Base-by-base conservation (phyloP, 2,888 invertebrate genomes). In the Synergus laeviventris region DNA sequence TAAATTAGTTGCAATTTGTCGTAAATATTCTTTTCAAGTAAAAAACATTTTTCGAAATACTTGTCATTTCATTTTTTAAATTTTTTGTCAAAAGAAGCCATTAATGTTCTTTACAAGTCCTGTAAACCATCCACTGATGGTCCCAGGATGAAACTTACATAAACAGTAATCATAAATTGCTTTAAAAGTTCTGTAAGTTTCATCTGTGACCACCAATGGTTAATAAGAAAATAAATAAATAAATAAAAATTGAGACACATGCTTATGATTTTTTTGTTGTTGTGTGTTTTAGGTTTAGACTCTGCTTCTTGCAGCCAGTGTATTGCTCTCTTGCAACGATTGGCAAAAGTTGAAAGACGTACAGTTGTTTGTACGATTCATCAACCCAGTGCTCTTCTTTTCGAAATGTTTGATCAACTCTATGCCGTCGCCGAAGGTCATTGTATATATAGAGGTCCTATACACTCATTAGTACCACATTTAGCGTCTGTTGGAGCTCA, bases 291-390 rank as follows among this genome's bases (percentile, higher is more conserved):
- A 81, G 98, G 98, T 60, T 92, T 98, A 85, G 98, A 98, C 90
- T 97, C 97, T 82, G 94, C 96, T 42, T 96, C 97, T 0, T 97
- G 97, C 84, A 94, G 95, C 76, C 97, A 97, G 80, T 96, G 97
- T 81, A 94, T 98, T 73, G 92, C 94, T 0, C 91, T 98, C 42
- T 92, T 98, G 78, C 96, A 96, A 90, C 93, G 94, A 79, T 92
- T 98, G 74, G 97, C 98, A 0, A 93, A 94, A 70, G 84, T 89
- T 3, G 97, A 96, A 82, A 97, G 97, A 0, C 93, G 98, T 70
- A 98, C 98, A 0, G 94, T 98, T 7, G 94, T 98, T 73, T 98
- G 98, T 82, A 98, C 98, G 24, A 97, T 98, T 81, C 98, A 98
- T 90, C 98, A 98, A 90, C 98, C 98, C 0, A 97, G 97, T 81